phyloP scores from a whole-genome alignment of 92 coral and sea anemone genomes.

The Actinernus sp. region DNA sequence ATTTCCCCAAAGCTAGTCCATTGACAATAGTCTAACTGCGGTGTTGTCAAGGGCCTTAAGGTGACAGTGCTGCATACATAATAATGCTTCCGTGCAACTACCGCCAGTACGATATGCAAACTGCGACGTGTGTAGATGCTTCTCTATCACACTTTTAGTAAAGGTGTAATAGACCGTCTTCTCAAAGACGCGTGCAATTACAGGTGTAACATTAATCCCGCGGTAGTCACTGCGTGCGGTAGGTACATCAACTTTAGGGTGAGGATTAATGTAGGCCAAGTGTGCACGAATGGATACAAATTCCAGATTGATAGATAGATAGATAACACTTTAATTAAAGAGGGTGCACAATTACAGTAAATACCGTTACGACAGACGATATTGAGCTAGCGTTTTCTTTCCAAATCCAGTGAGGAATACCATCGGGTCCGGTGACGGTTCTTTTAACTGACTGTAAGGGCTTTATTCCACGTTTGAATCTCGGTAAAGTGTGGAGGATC shows the following conservation, averaged over 20 bases:
- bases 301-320: conserved; percentile 16
- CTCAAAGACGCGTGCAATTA: conserved; percentile 12
- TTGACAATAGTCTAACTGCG: too few relatives aligned
- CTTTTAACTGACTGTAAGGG: too few relatives aligned
- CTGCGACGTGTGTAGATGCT: conserved; percentile 12
- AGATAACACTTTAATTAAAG: too few relatives aligned
- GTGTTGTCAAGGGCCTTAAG: conserved; percentile 8
- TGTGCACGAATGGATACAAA: not conserved
- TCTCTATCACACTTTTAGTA: conserved; percentile 8
- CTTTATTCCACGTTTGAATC: too few relatives aligned
- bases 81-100: conserved; percentile 24
- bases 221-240: not conserved
- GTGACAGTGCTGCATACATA: conserved; percentile 13
- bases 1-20: too few relatives aligned
- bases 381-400: too few relatives aligned
- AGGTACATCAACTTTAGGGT: conserved; percentile 4
- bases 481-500: too few relatives aligned
- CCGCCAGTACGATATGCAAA: conserved; percentile 44
- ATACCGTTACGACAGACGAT: too few relatives aligned
- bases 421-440: too few relatives aligned
- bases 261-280: conserved; percentile 12
- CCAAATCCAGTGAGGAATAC: too few relatives aligned
- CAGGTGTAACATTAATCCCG: conserved; percentile 17
- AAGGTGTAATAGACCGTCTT: not conserved
- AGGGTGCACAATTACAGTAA: too few relatives aligned